A percentile compares a stretch with the other conserved stretches of the same genome.
Conservation (phyloP, 2,113 vertebrate species). For the Ploceus nigricollis region DNA sequence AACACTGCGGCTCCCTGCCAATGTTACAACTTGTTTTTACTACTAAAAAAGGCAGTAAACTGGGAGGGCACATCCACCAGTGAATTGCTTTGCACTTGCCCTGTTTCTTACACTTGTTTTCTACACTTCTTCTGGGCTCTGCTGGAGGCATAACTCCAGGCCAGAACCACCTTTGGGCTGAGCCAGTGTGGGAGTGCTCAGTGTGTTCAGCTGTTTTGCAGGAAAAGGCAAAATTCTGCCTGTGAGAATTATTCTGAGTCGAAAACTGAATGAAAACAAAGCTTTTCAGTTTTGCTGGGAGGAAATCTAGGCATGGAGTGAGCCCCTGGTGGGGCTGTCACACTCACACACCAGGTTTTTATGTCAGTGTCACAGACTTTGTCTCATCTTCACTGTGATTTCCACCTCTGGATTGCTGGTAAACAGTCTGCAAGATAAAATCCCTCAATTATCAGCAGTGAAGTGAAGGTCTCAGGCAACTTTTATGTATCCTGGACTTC, state of each 20-base stretch:
- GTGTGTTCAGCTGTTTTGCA: background rate
- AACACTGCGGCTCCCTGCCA: conserved; percentile 36
- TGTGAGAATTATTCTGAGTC: background rate
- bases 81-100: background rate
- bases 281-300: background rate
- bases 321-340: background rate
- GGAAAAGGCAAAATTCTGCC: background rate
- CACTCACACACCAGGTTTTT: background rate
- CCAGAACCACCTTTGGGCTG: background rate
- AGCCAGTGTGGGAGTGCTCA: background rate
- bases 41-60: conserved; percentile 63
- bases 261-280: background rate
- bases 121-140: background rate
- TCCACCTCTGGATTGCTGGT: background rate
- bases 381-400: background rate
- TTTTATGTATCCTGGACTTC: background rate
- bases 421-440: background rate
- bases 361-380: background rate
- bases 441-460: background rate
- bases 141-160: background rate
- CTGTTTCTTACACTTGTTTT: conserved; percentile 1
- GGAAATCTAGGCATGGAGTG: background rate
- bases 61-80: conserved; percentile 11
- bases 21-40: conserved; percentile 17
- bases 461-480: background rate